phyloP scores from a whole-genome alignment of 2,797 vertebrate genomes.

The Crossoptilon crossoptilon region DNA sequence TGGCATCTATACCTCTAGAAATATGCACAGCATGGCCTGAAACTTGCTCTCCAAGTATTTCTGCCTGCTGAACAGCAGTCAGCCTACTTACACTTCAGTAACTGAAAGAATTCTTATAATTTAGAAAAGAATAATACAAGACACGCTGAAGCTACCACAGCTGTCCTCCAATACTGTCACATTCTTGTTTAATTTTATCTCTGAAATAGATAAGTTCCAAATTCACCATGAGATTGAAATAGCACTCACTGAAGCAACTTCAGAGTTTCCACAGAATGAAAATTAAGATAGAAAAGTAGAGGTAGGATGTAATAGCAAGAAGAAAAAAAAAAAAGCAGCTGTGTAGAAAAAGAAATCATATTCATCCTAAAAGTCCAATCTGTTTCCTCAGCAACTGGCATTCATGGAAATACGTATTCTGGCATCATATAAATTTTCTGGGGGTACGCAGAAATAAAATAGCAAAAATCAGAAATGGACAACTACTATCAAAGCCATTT shows the following conservation, averaged over 20 bases:
- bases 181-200: background rate
- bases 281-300: background rate
- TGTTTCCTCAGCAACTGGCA: background rate
- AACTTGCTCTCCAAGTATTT: background rate
- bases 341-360: background rate
- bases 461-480: background rate
- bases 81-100: background rate
- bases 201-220: background rate
- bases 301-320: background rate
- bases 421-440: accelerated
- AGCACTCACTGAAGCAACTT: background rate
- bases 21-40: background rate
- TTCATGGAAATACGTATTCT: accelerated
- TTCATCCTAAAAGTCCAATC: background rate
- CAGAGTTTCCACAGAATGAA: background rate
- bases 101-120: background rate
- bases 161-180: background rate
- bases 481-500: background rate
- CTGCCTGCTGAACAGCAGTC: background rate
- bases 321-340: background rate
- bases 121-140: background rate
- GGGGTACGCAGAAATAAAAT: background rate
- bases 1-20: background rate
- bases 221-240: background rate
- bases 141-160: background rate